Base-by-base conservation (phyloP, 2,797 vertebrate genomes). In the Antennarius maculatus region DNA sequence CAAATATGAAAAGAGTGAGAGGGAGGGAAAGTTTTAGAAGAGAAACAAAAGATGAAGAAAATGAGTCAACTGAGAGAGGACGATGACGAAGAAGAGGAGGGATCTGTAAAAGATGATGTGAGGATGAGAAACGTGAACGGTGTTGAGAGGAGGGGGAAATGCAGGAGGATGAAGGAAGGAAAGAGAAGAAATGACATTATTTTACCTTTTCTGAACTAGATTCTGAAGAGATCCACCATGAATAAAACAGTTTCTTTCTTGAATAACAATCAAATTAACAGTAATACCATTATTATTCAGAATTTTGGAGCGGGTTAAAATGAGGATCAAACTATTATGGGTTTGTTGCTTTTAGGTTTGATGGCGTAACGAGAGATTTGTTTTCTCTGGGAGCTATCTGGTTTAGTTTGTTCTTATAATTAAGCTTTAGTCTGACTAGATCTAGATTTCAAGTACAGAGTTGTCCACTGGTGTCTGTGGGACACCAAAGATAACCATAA, bases 1-100 rank as follows among this genome's bases (percentile, higher is more conserved):
- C 50, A 90, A 91, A 89, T 89, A 90, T 89, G 79, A 69, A 91
- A 76, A 52, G 52, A 54, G 48, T 1, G 0, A 37, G 76, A 34
- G 46, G 11, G 23, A 7, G 18, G 27, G 39, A 8, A 15, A 8
- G 1, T 37, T 43, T 65, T 74, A 45, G 43, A 61, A 52, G 46
- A 43, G 46, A 47, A 37, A 6, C 7, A 9, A 2, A 28, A 42
- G 57, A 42, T 37, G 69, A 45, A 37, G 59, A 67, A 27, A 61
- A 18, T 1, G 37, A 58, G 43, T 56, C 41, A 59, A 49, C 54
- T 55, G 55, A 17, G 51, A 17, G 16, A 45, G 18, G 0, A 16
- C 16, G 45, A 4, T 13, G 62, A n/a, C 0, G 27, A 42, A 11
- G 2, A 5, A 23, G 18, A n/a, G 14, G n/a, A 34, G 13, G 13